Conservation (phyloP, 2,113 vertebrate species). For the Strix uralensis region DNA sequence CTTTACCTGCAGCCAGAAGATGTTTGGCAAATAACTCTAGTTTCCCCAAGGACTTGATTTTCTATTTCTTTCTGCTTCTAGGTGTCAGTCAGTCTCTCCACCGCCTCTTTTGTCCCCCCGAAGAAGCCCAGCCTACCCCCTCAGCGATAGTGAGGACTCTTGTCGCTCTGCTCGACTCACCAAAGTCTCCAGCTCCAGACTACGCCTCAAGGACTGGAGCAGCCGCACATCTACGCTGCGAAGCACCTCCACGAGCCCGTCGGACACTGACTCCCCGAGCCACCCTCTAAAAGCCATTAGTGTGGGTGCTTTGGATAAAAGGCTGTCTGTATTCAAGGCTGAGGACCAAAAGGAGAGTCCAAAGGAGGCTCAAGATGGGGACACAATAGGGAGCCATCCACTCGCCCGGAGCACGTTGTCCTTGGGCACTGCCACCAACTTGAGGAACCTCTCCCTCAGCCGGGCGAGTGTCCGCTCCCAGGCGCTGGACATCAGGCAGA, state of each 20-base stretch:
- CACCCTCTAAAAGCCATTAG: slow-evolving; percentile 83
- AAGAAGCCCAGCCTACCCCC: slow-evolving; percentile 77
- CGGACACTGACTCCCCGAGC: slow-evolving; percentile 69
- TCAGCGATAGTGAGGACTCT: slow-evolving; percentile 84
- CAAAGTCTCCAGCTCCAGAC: slow-evolving; percentile 74
- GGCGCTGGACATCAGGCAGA: slow-evolving; percentile 86
- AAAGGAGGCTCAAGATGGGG: slow-evolving; percentile 64
- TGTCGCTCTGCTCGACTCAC: slow-evolving; percentile 74
- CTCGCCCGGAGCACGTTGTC: slow-evolving; percentile 84
- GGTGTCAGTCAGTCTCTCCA: slow-evolving; percentile 90
- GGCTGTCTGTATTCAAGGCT: slow-evolving; percentile 81
- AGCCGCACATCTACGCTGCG: slow-evolving; percentile 65
- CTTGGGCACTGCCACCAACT: slow-evolving; percentile 73
- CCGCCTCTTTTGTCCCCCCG: slow-evolving; percentile 81
- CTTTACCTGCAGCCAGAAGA: not conserved
- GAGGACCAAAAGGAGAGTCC: slow-evolving; percentile 74
- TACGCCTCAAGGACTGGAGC: slow-evolving; percentile 80
- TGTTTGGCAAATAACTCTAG: not conserved
- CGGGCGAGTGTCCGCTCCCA: slow-evolving; percentile 76
- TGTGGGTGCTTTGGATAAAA: slow-evolving; percentile 87
- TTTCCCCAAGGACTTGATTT: slow-evolving; percentile 21
- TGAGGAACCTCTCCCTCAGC: slow-evolving; percentile 80
- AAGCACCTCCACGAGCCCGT: slow-evolving; percentile 68
- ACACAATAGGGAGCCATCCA: slow-evolving; percentile 70
- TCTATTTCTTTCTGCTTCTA: slow-evolving; percentile 70